Base-by-base conservation (phyloP, 2,113 vertebrate genomes). In the Abramis brama region DNA sequence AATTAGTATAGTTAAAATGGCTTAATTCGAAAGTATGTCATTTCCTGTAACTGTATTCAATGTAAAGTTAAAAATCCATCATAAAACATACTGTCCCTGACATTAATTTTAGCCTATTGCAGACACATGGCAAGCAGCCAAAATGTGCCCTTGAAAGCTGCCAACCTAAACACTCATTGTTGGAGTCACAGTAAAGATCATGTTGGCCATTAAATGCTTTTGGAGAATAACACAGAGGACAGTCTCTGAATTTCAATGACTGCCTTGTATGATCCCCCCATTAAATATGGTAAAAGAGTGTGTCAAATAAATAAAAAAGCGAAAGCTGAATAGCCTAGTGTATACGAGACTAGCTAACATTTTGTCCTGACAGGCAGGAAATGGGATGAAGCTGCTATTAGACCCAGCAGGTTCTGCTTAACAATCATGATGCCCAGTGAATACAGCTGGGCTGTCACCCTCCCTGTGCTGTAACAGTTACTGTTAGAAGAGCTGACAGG, bases 171-270 rank as follows among this genome's bases (percentile, higher is more conserved):
- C 23, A 23, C 73, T 83, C 76, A 81, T 79, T 81, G 76, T 47
- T 86, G 64, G 68, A 88, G 85, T 80, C 86, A 39, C 83, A 52
- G 82, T 85, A 80, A 85, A 84, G 84, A 83, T 85, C 89, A 86
- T 77, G 87, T 70, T 73, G n/a, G 47, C 85, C 79, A 73, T 74
- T 85, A 71, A 60, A 86, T 89, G 82, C 86, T 90, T 91, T 87
- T 79, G 79, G 21, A 86, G 80, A 82, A 25, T 80, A 83, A 85
- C 75, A 52, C 15, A 19, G 23, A 70, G 81, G 50, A 75, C 88
- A 21, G 45, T 8, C 47, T 79, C 75, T 87, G 88, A 86, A 90
- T 89, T 83, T 87, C 80, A 89, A 88, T 86, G 74, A 76, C 79
- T 77, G 66, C 10, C 78, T 88, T 45, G 21, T 43, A 57, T 39